Evolutionary conservation across 2,888 invertebrate species (phyloP), one percentile per base, ranked within the genome.

Genomic region (Diplazon laetatorius): DNA sequence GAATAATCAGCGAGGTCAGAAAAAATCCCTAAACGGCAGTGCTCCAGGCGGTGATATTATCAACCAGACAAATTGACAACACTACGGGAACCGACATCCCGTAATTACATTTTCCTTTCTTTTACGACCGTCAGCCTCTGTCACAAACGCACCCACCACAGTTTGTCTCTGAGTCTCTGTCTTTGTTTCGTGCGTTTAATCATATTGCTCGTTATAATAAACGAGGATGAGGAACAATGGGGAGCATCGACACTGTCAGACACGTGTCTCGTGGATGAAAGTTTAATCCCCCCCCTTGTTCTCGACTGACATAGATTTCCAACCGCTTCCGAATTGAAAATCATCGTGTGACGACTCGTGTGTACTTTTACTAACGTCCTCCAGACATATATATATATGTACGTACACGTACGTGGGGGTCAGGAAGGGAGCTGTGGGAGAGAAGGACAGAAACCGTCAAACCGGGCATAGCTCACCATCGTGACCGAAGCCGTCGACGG

Each of bases 241-340:
- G 70, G 70, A 42, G 65, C 39, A 57, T 20, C 48, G 22, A 22
- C 25, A 20, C 25, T 10, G 46, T 48, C 69, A 18, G 35, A 66
- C 71, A 68, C 76, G 76, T 66, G 76, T 63, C 62, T 39, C 25
- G 25, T 48, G 22, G 68, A 73, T 77, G 39, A 68, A 69, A 69
- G 55, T 73, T 66, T 69, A 69, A 77, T 69, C 70, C 70, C 20
- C 60, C 62, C 62, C n/a, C n/a, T n/a, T n/a, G 72, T 77, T 68
- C 77, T 63, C 77, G 72, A 72, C 18, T 65, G 59, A 37, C 60
- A 55, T 75, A 65, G 48, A 69, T 73, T 77, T 55, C 55, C 48
- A 30, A 39, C 25, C 59, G 66, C 60, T 76, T 69, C 63, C 72
- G 68, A 73, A 48, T 73, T 68, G 69, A 66, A 72, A 73, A 63